Conservation (phyloP, 2,113 vertebrate species). For the Bubo blakistoni region DNA sequence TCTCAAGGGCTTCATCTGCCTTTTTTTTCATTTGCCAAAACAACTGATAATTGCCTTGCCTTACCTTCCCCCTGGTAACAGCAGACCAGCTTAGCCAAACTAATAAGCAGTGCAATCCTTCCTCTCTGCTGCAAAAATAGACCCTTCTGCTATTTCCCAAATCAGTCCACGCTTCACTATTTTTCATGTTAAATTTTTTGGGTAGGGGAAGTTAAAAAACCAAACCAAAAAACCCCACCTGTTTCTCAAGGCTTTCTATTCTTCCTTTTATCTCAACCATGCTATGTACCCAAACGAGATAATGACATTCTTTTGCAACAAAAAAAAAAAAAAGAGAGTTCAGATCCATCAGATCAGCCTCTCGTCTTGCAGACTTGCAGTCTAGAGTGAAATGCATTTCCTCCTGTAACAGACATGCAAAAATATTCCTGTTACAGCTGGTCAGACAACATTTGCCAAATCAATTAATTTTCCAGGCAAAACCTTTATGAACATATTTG, state of each 20-base stretch:
- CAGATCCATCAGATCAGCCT: too few species aligned
- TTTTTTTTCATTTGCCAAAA: background rate
- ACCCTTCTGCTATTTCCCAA: rapidly evolving
- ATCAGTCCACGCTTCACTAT: background rate
- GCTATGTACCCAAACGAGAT: rapidly evolving
- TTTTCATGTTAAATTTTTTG: background rate
- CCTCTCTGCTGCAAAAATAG: background rate
- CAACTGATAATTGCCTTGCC: too few species aligned
- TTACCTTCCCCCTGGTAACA: background rate
- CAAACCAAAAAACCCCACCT: background rate
- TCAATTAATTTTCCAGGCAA: rapidly evolving
- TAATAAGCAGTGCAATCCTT: background rate
- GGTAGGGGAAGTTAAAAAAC: background rate
- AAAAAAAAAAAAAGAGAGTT: rapidly evolving
- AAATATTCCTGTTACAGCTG: background rate
- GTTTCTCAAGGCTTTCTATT: background rate
- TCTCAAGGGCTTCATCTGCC: background rate
- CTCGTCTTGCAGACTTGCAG: rapidly evolving
- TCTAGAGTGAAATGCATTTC: rapidly evolving
- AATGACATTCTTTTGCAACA: too few species aligned
- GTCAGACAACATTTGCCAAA: background rate
- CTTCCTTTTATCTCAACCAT: background rate
- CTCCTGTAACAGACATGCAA: background rate
- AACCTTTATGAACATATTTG: rapidly evolving
- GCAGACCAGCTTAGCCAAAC: background rate